Evolutionary conservation across 1,140 invertebrate genomes (phyloP), one percentile per base, ranked within the genome.

Genomic region (Pseudomyrmex concolor): DNA sequence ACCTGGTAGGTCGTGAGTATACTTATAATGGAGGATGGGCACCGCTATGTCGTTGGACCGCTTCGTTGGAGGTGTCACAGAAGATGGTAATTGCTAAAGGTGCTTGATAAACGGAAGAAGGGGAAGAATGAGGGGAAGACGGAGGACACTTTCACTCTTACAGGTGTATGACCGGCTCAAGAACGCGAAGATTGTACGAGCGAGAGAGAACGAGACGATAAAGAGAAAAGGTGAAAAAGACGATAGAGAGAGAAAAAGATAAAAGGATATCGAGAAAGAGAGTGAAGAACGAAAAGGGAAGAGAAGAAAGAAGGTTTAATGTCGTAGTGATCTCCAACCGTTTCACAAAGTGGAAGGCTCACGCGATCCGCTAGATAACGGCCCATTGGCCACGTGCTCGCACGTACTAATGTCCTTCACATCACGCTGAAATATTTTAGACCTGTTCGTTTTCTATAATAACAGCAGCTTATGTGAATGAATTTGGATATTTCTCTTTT

Each of bases 131-230:
- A 89, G 48, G 8, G 43, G 48, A 63, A n/a, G 62, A 91, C 82
- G 89, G 90, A 92, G 90, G 91, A 93, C 90, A 94, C 93, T 94
- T 94, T 94, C 93, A 93, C 93, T 94, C 92, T 94, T 90, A 93
- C 92, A 94, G 93, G 93, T 94, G 92, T 84, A 92, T 94, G 93
- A 94, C 93, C 93, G 92, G 88, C 62, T 74, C 86, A 86, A 84
- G 84, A 89, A 88, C 78, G 85, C 64, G 70, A 63, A 74, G 81
- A 67, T 78, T 22, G 54, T 76, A 25, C 15, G 72, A 66, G 67
- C 85, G 85, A 89, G 68, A 74, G 83, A 78, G 55, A 5, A 67
- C 50, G 43, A 51, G 50, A 67, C 19, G 19, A 25, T 22, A 43
- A 74, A 62, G 25, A 77, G 55, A 57, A 17, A 68, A 4, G 59